Conservation (phyloP, 2,113 vertebrate genomes). For the Pontoporia blainvillei region DNA sequence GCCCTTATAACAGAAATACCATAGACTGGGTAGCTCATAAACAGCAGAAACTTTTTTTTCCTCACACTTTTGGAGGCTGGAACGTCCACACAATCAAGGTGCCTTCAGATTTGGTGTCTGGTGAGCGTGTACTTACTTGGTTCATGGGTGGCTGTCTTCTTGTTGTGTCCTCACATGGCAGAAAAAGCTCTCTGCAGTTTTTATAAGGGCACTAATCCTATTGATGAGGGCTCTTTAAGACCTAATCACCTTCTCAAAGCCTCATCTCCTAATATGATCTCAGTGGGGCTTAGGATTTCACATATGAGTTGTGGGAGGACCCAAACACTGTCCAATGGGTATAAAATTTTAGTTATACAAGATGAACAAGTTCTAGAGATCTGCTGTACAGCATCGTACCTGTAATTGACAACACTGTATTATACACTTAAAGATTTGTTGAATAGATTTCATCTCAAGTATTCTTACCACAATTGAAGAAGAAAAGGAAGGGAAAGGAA, state of each 20-base stretch:
- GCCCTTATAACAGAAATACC: neutral
- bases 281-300: neutral
- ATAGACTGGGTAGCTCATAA: neutral
- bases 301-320: neutral
- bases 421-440: neutral
- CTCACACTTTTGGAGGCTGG: neutral
- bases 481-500: neutral
- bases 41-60: neutral
- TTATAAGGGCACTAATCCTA: neutral
- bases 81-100: neutral
- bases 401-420: neutral
- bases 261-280: neutral
- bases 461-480: neutral
- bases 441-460: neutral
- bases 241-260: neutral
- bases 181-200: neutral
- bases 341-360: too few relatives aligned
- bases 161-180: neutral
- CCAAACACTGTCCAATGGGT: neutral
- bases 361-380: neutral
- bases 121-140: too few relatives aligned
- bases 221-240: neutral
- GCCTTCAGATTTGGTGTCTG: neutral
- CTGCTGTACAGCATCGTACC: neutral
- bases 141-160: neutral